These are phyloP conservation scores for Mormyrus iriodes DNA, from an alignment of 2,113 vertebrate species.

Conservation along the genomic window DNA sequence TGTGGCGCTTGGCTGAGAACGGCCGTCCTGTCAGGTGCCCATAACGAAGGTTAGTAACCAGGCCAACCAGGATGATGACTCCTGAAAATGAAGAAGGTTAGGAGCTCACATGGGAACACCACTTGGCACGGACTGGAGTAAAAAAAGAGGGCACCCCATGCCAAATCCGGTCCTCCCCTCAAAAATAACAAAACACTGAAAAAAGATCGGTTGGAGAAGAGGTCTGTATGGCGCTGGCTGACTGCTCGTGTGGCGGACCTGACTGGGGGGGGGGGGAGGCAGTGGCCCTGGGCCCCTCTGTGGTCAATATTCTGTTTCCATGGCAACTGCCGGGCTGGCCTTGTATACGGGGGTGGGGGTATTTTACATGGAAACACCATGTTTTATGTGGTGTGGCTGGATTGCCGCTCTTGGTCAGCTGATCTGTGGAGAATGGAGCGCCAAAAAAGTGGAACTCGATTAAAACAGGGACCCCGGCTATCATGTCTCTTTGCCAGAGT, in stretches of 20 bases:
- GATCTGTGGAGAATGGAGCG: background rate
- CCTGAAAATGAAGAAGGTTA: background rate
- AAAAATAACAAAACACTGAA: background rate
- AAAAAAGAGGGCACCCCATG: background rate
- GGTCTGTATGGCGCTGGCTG: background rate
- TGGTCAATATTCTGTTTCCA: background rate
- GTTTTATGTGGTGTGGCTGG: slow-evolving; percentile 21
- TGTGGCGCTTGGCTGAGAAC: background rate
- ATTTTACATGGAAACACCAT: slow-evolving; percentile 21
- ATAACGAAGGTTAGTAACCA: background rate
- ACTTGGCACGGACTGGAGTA: background rate
- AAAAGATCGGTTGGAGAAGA: background rate
- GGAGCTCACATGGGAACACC: background rate
- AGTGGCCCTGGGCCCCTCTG: background rate
- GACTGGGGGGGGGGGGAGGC: background rate
- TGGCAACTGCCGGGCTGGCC: background rate
- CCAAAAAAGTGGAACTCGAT: slow-evolving; percentile 18
- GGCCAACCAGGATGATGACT: background rate
- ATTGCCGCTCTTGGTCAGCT: slow-evolving; percentile 15
- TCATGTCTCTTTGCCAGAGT: no score
- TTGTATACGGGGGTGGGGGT: background rate
- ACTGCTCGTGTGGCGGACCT: background rate
- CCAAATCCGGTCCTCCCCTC: background rate
- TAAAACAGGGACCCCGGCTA: background rate
- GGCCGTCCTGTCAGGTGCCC: background rate